A percentile compares a stretch with the other conserved stretches of the same genome.
These are phyloP conservation scores for Synanthedon formicaeformis DNA, from an alignment of 2,888 invertebrate genomes.

Conservation along the genomic window DNA sequence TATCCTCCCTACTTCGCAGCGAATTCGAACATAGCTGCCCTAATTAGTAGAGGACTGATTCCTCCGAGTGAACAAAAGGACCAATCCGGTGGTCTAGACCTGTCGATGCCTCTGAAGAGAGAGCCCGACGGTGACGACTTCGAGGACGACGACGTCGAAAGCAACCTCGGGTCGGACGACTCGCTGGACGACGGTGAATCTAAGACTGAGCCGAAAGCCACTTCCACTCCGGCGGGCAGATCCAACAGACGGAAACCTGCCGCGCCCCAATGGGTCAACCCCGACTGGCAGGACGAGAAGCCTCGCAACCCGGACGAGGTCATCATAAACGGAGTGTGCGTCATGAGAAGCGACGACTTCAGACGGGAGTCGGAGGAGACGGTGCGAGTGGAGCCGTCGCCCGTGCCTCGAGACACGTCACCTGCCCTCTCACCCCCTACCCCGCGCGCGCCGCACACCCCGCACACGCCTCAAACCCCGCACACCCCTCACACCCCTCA, in stretches of 20 bases:
- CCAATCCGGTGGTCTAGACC: constrained; percentile 86
- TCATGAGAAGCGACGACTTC: constrained; percentile 87
- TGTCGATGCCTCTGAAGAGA: constrained; percentile 87
- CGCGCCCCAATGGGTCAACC: constrained; percentile 98
- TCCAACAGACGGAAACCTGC: constrained; percentile 90
- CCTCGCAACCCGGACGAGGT: constrained; percentile 77
- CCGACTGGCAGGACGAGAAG: constrained; percentile 86
- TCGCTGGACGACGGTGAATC: constrained; percentile 70
- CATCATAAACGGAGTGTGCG: constrained; percentile 94
- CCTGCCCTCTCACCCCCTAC: constrained; percentile 19
- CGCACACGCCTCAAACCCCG: constrained; percentile 25
- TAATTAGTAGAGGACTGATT: constrained; percentile 77
- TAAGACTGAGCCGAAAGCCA: constrained; percentile 69
- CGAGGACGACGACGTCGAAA: constrained; percentile 82
- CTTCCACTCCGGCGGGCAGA: constrained; percentile 56
- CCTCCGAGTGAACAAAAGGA: constrained; percentile 78
- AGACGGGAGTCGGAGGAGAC: constrained; percentile 75
- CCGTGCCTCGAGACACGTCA: constrained; percentile 67
- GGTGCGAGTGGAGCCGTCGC: constrained; percentile 81
- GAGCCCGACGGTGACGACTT: constrained; percentile 84
- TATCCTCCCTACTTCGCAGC: constrained; percentile 84
- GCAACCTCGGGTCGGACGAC: constrained; percentile 79
- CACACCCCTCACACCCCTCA: constrained; percentile 23
- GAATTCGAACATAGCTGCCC: constrained; percentile 80
- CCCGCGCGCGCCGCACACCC: constrained; percentile 24